A percentile compares a stretch with the other conserved stretches of the same genome.
phyloP scores from a whole-genome alignment of 2,113 vertebrate genomes.

The Columba livia region DNA sequence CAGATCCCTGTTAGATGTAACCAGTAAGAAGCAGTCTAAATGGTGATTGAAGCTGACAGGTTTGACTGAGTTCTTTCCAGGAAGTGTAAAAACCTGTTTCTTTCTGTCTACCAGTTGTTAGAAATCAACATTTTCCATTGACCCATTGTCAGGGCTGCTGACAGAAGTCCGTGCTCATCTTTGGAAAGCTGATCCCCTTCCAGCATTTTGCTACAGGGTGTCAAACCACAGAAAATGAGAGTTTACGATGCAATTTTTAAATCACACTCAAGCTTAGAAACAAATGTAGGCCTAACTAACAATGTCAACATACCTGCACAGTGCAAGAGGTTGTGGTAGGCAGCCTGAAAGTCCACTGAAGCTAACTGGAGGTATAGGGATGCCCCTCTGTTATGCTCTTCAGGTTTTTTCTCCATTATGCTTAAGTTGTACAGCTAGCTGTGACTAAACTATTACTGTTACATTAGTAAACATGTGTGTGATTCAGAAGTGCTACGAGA shows the following conservation, averaged over 20 bases:
- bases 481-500: not conserved
- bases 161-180: not conserved
- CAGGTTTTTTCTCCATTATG: not conserved
- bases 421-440: not conserved
- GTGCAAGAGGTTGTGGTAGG: not conserved
- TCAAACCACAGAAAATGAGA: not conserved
- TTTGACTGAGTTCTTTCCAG: not conserved
- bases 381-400: not conserved
- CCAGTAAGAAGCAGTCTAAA: not conserved
- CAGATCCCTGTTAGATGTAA: not conserved
- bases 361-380: not conserved
- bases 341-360: not conserved
- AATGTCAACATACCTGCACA: not conserved
- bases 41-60: not conserved
- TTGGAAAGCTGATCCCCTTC: not conserved
- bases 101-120: not conserved
- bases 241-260: not conserved
- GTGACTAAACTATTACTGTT: not conserved
- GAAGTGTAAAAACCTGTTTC: not conserved
- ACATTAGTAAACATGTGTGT: not conserved
- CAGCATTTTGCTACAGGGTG: not conserved
- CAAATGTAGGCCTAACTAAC: not conserved
- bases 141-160: not conserved
- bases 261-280: not conserved
- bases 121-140: not conserved